Conservation (phyloP, 2,797 vertebrate genomes). For the Pristis pectinata region DNA sequence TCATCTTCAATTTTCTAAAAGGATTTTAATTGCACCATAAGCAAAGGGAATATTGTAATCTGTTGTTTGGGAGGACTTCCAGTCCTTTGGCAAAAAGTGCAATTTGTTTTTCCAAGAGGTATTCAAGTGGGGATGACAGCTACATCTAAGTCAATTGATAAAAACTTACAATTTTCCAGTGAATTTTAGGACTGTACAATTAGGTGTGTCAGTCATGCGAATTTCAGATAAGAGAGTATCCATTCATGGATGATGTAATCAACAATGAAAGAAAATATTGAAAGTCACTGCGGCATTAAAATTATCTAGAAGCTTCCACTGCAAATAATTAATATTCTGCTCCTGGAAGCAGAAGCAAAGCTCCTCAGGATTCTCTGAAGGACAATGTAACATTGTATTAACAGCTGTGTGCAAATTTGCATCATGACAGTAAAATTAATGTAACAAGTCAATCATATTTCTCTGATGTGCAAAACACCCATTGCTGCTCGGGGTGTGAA, state of each 20-base stretch:
- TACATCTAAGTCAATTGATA: background rate
- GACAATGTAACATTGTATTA: background rate
- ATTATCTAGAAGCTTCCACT: background rate
- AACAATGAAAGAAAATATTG: background rate
- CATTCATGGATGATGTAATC: background rate
- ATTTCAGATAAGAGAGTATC: background rate
- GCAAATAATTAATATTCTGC: slow-evolving; percentile 17
- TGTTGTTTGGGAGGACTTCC: background rate
- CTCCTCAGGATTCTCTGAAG: background rate
- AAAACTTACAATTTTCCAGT: background rate
- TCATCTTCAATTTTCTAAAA: background rate
- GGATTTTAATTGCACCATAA: background rate
- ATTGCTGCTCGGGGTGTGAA: background rate
- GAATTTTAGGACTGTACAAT: background rate
- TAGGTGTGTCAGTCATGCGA: background rate
- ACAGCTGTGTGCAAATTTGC: background rate
- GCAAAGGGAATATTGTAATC: background rate
- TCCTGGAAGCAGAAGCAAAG: background rate
- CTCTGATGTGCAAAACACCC: background rate
- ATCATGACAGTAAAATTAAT: slow-evolving; percentile 19
- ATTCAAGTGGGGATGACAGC: background rate
- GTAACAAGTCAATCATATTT: slow-evolving; percentile 9
- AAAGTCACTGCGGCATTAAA: background rate
- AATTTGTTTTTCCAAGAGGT: background rate
- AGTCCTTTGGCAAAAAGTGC: background rate